Conservation (phyloP, 2,113 vertebrate genomes). For the Sceloporus undulatus region DNA sequence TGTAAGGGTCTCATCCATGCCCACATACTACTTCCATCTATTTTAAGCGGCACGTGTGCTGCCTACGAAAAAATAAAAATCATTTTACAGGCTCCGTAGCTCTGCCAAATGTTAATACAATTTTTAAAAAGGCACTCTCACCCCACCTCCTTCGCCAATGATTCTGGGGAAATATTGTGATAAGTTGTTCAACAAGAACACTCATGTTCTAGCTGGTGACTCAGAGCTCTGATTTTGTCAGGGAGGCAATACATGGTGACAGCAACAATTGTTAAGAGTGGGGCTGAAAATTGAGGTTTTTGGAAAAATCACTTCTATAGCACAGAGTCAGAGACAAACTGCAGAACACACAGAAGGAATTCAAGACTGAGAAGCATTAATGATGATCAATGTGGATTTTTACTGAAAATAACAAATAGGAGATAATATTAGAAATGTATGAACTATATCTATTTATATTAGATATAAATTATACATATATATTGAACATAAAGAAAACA, state of each 20-base stretch:
- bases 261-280: background rate
- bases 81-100: background rate
- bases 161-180: background rate
- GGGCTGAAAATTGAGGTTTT: background rate
- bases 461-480: no score
- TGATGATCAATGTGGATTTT: no score
- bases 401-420: no score
- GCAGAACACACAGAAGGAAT: background rate
- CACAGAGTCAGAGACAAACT: background rate
- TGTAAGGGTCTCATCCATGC: background rate
- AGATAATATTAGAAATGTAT: no score
- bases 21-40: background rate
- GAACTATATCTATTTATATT: no score
- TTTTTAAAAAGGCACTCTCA: background rate
- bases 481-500: no score
- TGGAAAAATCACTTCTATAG: background rate
- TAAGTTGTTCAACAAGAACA: background rate
- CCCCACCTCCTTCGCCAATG: background rate
- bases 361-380: background rate
- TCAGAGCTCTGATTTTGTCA: background rate
- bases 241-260: background rate
- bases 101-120: background rate
- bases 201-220: slow-evolving; percentile 5
- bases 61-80: no score
- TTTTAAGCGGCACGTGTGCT: background rate